Evolutionary conservation across 2,888 invertebrate genomes (phyloP).

Genomic region (Heliconius ethilla): DNA sequence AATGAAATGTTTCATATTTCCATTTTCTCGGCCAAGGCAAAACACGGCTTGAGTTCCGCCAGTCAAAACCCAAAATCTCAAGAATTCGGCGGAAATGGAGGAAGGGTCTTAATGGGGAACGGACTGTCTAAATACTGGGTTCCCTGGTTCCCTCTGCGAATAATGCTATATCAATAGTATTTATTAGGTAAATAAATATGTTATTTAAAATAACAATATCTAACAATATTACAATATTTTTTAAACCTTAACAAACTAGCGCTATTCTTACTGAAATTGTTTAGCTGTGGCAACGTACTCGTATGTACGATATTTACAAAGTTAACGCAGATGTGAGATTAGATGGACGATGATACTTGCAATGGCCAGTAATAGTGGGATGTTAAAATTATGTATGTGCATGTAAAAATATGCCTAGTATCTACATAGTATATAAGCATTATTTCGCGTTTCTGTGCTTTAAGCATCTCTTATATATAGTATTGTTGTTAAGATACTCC

Average conservation of each 20-base stretch:
- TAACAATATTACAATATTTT: too few relatives aligned
- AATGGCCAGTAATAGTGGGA: conserved; percentile 50
- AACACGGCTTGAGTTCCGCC: too few relatives aligned
- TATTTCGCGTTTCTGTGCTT: background rate
- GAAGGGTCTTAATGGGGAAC: too few relatives aligned
- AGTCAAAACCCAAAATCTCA: too few relatives aligned
- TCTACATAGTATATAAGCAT: background rate
- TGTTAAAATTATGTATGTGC: conserved; percentile 48
- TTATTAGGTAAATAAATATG: background rate
- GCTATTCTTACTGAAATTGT: conserved; percentile 26
- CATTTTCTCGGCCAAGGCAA: too few relatives aligned
- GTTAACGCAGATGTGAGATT: conserved; percentile 74
- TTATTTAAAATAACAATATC: background rate
- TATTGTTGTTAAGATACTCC: background rate
- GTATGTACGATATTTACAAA: conserved; percentile 51
- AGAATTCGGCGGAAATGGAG: too few relatives aligned
- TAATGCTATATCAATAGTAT: background rate
- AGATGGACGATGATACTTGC: conserved; percentile 69
- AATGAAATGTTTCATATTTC: too few relatives aligned
- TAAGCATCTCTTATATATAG: background rate
- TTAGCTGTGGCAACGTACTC: conserved; percentile 37
- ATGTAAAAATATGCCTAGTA: background rate
- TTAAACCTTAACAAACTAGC: background rate
- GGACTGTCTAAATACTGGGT: too few relatives aligned
- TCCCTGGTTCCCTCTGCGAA: background rate